Evolutionary conservation across 1,140 invertebrate species (phyloP), one percentile per base, ranked within the genome.

Genomic region (Aleiodes sp.): DNA sequence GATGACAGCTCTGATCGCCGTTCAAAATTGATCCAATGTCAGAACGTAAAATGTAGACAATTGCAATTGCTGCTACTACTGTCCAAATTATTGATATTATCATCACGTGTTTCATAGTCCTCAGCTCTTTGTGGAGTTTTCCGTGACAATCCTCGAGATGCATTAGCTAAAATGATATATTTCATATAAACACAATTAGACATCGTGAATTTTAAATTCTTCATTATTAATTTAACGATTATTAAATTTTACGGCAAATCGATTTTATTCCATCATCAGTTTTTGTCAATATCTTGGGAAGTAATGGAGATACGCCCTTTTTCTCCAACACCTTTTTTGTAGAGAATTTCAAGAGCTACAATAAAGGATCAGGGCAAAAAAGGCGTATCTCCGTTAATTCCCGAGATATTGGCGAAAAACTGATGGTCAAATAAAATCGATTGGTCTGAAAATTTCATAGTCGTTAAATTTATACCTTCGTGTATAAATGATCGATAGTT

Each of bases 51-150:
- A 77, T 68, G 33, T 80, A 79, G 29, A 78, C 59, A 41, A 82
- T 43, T 21, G 72, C 65, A 41, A 82, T 68, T 14, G 78, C 80
- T 21, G 84, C 65, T 31, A 80, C 41, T 33, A 85, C 75, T 33
- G 76, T 82, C 29, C 82, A 21, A 41, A 81, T 71, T 29, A 84
- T 80, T 19, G 77, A 83, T 41, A 84, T 46, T 0, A 84, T 71
- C 60, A 84, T 61, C 60, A 83, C 68, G 46, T 80, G 77, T 66
- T 84, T 86, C 65, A 84, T 28, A 8, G 65, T 77, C 4, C 60
- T 70, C 2, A 86, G 26, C 0, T 86, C 79, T 21, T 69, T 79
- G 14, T 80, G 73, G 21, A 86, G 33, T 21, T 77, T 82, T 1
- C 66, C 66, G 14, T 81, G 78, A 66, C 72, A 73, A 24, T 86